Evolutionary conservation across 2,888 invertebrate genomes (phyloP).

Genomic region (Archaeoteleia sp.): DNA sequence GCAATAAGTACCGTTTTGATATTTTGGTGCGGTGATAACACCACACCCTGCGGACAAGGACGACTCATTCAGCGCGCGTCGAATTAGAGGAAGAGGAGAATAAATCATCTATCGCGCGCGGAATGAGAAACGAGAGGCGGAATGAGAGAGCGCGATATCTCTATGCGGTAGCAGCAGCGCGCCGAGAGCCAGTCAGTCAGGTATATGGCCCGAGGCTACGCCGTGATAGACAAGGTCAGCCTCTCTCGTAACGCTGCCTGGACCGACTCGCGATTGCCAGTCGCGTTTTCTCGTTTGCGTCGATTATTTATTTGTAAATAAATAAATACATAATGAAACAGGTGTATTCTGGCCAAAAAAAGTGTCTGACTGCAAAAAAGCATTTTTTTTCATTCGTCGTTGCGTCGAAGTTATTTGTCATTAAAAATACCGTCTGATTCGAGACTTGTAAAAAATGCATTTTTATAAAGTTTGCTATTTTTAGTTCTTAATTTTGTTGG

Average conservation of each 20-base stretch:
- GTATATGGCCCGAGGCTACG: constrained; percentile 72
- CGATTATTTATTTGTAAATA: constrained; percentile 66
- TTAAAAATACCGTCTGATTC: too few relatives aligned
- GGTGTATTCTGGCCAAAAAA: constrained; percentile 5
- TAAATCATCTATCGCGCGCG: constrained; percentile 50
- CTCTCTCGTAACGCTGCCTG: constrained; percentile 61
- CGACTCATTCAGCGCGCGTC: constrained; percentile 19
- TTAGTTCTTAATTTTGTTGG: too few relatives aligned
- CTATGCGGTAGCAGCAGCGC: constrained; percentile 63
- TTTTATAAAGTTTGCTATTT: too few relatives aligned
- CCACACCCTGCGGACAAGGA: constrained; percentile 37
- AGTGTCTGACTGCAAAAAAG: not conserved
- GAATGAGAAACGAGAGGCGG: constrained; percentile 20
- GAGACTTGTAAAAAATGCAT: too few relatives aligned
- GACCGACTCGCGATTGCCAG: constrained; percentile 50
- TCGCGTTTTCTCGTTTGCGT: constrained; percentile 57
- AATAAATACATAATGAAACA: constrained; percentile 40
- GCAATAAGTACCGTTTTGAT: constrained; percentile 29
- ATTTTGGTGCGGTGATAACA: constrained; percentile 17
- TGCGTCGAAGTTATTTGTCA: constrained; percentile 2
- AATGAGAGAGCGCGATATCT: constrained; percentile 48
- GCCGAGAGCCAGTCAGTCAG: constrained; percentile 71
- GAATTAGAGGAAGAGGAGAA: constrained; percentile 28
- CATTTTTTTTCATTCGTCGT: not conserved
- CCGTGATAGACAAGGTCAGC: constrained; percentile 74